Evolutionary conservation across 1,140 invertebrate species (phyloP), one percentile per base, ranked within the genome.

Genomic region (Megalonaias nervosa): DNA sequence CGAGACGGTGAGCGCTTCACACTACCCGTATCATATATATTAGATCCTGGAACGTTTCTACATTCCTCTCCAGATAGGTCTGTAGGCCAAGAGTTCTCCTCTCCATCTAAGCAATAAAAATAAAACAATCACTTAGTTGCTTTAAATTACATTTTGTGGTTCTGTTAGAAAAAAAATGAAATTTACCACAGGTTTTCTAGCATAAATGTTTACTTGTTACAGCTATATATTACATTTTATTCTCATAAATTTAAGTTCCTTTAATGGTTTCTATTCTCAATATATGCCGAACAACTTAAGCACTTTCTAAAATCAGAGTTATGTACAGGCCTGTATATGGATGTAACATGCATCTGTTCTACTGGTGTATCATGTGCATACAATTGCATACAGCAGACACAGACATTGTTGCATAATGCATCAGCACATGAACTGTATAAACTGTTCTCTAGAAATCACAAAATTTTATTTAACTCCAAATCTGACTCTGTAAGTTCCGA

Each of bases 21-120:
- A 80, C n/a, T 75, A 75, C 58, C 75, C 76, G 73, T 78, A 82
- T 82, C 79, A 74, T 74, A 69, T 74, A 67, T 69, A 64, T 77
- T 81, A 21, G 72, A 67, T 67, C 81, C 74, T 82, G 85, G 86
- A 87, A 86, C 86, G 83, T 84, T 84, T 81, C 81, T 67, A 59
- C 72, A 79, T 71, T 75, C 71, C 38, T 82, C 80, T 62, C 85
- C 85, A 74, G 74, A 77, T 67, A 87, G 80, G 77, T 85, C 82
- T 19, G 82, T 70, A 31, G 89, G 89, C 84, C 88, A 87, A 5
- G 84, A 82, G 65, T 90, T 86, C 65, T 91, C 90, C 75, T 88
- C 87, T 78, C 85, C 87, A 85, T 90, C 90, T 91, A 75, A 12
- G 88, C 82, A 75, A 79, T 59, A 59, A 55, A 62, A 5, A 17